Base-by-base conservation (phyloP, 2,888 invertebrate genomes). In the Melangyna quadrimaculata region DNA sequence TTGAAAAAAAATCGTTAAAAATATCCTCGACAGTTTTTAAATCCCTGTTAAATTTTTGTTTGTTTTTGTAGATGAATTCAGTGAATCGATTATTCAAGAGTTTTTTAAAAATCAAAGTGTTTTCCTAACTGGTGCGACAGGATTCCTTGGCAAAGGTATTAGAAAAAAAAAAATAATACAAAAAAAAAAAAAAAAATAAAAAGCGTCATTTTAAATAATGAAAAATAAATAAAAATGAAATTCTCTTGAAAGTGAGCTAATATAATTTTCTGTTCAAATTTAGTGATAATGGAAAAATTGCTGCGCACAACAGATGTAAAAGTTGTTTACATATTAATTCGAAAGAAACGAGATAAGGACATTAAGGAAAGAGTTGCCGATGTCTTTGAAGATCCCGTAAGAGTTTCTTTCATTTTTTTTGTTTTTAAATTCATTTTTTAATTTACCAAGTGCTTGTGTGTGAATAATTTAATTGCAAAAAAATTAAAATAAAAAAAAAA, bases 331-430 rank as follows among this genome's bases (percentile, higher is more conserved):
- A 88, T 95, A 29, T 90, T 95, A 48, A 92, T 94, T 22, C 91
- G 95, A 61, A 90, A 92, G 35, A 95, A 95, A 89, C 94, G 93
- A 90, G 95, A 92, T 0, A 95, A 95, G 89, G 94, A 94, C 87
- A 93, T 94, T 51, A 93, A 94, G 87, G 93, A 94, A 0, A 93
- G 96, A 74, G 91, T 95, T 63, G 95, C 95, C 12, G 94, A 95
- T 87, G 93, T 96, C 17, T 95, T 96, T 87, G 94, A 95, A 14
- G 95, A 95, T 88, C 93, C 94, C 27, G 94, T 95, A 90, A 93
- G 89, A 88, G 55, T 24, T 43, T 17, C 6, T 22, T 24, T 37
- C 7, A 19, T 79, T 32, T 55, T 40, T 48, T 65, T 55, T 51
- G 19, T 71, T 29, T 29, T 22, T n/a, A 65, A 29, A 10, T 43